Conservation (phyloP, 2,797 vertebrate genomes). For the Allobates femoralis region DNA sequence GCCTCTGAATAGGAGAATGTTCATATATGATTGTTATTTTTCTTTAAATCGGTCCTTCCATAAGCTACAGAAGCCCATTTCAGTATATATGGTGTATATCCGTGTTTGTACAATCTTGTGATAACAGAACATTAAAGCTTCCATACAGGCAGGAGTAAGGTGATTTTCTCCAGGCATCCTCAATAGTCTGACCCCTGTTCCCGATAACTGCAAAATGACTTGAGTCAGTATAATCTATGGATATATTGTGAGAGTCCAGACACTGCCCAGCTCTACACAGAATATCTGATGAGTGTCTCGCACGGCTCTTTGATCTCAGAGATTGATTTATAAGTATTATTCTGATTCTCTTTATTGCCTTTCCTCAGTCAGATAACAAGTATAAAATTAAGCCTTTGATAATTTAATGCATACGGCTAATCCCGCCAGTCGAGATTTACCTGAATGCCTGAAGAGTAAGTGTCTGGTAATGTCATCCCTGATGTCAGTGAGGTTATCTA, state of each 20-base stretch:
- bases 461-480: background rate
- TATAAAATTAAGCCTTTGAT: conserved; percentile 26
- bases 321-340: background rate
- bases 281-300: conserved; percentile 23
- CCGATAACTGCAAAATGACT: conserved; percentile 28
- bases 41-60: no score
- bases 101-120: background rate
- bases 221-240: conserved; percentile 15
- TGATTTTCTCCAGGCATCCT: conserved; percentile 34
- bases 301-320: conserved; percentile 23
- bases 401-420: conserved; percentile 23
- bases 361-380: conserved; percentile 50
- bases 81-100: no score
- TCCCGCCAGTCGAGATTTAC: background rate
- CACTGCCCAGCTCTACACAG: background rate
- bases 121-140: background rate
- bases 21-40: no score
- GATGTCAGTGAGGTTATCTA: background rate
- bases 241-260: conserved; percentile 19
- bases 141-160: background rate
- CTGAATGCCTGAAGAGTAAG: background rate
- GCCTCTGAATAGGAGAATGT: no score
- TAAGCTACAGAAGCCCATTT: background rate
- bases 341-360: conserved; percentile 11
- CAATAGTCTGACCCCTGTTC: conserved; percentile 22